Percentiles rank a stretch among this genome's conserved stretches.
phyloP scores from a whole-genome alignment of 1,140 invertebrate genomes.

The Coelopa frigida region DNA sequence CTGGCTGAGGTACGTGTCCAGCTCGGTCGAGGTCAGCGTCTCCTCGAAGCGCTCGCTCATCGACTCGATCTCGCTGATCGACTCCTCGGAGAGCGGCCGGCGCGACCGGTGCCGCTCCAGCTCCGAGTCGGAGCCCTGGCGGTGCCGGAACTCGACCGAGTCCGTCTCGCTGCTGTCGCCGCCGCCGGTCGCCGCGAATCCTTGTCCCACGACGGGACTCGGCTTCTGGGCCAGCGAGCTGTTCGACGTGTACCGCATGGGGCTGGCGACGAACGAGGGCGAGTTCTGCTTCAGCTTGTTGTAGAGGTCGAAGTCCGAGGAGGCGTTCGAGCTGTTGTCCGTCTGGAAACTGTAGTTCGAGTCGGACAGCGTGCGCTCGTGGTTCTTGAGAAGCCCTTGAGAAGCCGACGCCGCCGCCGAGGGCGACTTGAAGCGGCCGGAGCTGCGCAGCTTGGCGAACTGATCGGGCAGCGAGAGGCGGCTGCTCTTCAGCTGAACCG shows the following conservation, averaged over 20 bases:
- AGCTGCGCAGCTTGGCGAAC: constrained; percentile 28
- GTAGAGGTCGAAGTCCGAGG: constrained; percentile 40
- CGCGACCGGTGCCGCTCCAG: constrained; percentile 60
- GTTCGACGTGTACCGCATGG: constrained; percentile 30
- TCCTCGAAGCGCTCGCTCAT: constrained; percentile 54
- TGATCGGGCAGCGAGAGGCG: constrained; percentile 41
- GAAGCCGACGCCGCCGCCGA: not conserved
- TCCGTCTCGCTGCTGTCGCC: constrained; percentile 34
- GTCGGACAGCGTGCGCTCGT: constrained; percentile 37
- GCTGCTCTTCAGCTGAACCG: constrained; percentile 27
- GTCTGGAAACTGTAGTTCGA: constrained; percentile 43
- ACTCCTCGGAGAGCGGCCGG: constrained; percentile 62
- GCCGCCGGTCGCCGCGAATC: not conserved
- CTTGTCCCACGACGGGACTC: not conserved
- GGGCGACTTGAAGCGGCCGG: constrained; percentile 4
- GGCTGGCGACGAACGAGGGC: constrained; percentile 17
- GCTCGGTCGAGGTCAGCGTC: constrained; percentile 48
- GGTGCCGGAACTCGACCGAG: constrained; percentile 50
- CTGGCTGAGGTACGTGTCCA: constrained; percentile 60
- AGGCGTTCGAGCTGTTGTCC: constrained; percentile 41
- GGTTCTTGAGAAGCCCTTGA: constrained; percentile 26
- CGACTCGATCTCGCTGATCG: constrained; percentile 56
- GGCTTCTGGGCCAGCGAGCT: constrained; percentile 21
- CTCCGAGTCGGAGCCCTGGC: constrained; percentile 47
- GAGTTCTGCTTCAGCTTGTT: constrained; percentile 31